Base-by-base conservation (phyloP, 2,797 vertebrate species). In the Acrossocheilus wenchowensis region DNA sequence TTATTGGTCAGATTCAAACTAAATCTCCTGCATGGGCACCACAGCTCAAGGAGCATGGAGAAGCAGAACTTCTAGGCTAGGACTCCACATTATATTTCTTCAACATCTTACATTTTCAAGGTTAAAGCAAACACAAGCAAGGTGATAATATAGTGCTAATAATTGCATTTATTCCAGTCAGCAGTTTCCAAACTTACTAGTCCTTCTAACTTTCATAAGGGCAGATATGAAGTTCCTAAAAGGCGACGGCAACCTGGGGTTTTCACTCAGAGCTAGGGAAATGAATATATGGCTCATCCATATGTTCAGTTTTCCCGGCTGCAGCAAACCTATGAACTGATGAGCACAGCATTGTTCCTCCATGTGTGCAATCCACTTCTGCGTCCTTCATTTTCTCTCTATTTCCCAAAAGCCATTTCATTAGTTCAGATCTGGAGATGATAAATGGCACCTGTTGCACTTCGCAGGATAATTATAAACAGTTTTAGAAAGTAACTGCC, bases 291-390 rank as follows among this genome's bases (percentile, higher is more conserved):
- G 82, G 15, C 57, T 81, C 71, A 26, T 57, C 78, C 84, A 78
- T 89, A 90, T 85, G 89, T 86, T 88, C 54, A 19, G 36, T 34
- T 72, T 85, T 78, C 69, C 81, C 15, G 60, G 14, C 77, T 78
- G 68, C 62, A 84, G 80, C 82, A 83, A 90, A 86, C 64, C 75
- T 85, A 64, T 84, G 82, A 87, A 84, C 52, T 88, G 89, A 90
- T 88, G 89, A 88, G 86, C 86, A 78, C 84, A 84, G 83, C 87
- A 84, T 82, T 89, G 85, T 77, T 78, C 68, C 69, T 85, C 78
- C 89, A 89, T 89, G 88, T 88, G 87, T 87, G 88, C 69, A 54
- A 88, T 88, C 30, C 73, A 84, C 80, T 86, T 83, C 90, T 89
- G 90, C 69, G 69, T 60, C 54, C 79, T 86, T 85, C 39, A 34